A percentile compares a stretch with the other conserved stretches of the same genome.
These are phyloP conservation scores for Basileuterus tristriatus DNA, from an alignment of 2,797 vertebrate genomes.

Conservation along the genomic window DNA sequence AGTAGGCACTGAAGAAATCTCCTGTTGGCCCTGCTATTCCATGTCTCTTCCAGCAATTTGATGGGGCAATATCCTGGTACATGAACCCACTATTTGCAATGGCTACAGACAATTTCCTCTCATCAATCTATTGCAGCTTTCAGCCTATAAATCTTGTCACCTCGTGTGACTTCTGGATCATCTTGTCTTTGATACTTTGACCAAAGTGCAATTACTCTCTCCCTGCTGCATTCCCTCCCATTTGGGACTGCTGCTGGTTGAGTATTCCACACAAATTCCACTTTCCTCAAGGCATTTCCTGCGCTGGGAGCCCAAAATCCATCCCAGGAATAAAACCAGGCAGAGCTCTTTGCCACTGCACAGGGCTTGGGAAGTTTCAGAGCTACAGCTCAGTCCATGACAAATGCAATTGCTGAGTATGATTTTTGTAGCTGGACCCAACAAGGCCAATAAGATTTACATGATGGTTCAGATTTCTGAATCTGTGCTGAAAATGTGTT, in stretches of 20 bases:
- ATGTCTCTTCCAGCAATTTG: neutral
- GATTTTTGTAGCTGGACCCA: neutral
- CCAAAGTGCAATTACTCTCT: neutral
- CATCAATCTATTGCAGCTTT: neutral
- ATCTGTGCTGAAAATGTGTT: neutral
- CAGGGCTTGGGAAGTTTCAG: neutral
- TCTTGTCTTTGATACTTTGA: neutral
- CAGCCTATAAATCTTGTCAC: neutral
- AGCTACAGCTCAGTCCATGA: neutral
- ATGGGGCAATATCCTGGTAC: neutral
- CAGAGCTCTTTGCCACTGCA: neutral
- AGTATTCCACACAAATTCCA: neutral
- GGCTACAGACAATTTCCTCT: neutral
- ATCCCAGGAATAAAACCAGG: neutral
- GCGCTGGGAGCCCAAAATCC: rapidly evolving
- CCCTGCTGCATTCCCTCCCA: neutral
- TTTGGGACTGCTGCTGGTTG: neutral
- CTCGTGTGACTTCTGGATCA: neutral
- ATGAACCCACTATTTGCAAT: neutral
- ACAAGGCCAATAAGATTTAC: neutral
- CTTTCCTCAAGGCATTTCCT: neutral
- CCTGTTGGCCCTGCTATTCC: neutral
- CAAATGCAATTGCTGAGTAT: neutral
- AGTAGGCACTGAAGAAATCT: neutral
- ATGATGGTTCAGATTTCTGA: neutral